Evolutionary conservation across 2,797 vertebrate species (phyloP).

Genomic region (Linurgus olivaceus): DNA sequence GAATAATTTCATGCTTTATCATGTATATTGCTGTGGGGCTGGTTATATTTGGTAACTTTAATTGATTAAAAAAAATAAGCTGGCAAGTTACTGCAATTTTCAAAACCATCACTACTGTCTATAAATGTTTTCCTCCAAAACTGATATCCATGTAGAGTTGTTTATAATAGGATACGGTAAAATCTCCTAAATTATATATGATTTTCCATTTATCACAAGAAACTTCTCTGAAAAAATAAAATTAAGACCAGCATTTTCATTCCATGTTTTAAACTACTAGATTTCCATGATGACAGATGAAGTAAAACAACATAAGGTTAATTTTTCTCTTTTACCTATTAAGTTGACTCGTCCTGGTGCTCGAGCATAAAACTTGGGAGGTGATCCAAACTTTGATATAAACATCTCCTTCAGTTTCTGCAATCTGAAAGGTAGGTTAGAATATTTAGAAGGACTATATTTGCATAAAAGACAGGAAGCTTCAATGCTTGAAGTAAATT

Average conservation of each 20-base stretch:
- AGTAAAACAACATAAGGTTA: background rate
- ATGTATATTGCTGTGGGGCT: background rate
- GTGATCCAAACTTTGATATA: conserved; percentile 84
- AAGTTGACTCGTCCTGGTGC: conserved; percentile 96
- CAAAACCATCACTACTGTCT: background rate
- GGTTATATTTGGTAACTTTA: background rate
- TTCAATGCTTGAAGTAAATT: background rate
- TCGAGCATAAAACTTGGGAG: conserved; percentile 89
- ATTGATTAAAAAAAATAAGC: background rate
- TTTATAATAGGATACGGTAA: background rate
- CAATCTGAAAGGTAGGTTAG: conserved; percentile 79
- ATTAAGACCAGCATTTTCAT: background rate
- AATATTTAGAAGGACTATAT: background rate
- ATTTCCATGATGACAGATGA: background rate
- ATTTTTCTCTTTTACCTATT: conserved; percentile 84
- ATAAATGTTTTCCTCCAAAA: background rate
- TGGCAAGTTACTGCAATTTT: background rate
- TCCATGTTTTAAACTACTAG: background rate
- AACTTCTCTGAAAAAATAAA: background rate
- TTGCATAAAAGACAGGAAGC: background rate
- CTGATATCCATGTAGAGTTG: background rate
- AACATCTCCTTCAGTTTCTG: conserved; percentile 87
- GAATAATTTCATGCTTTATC: background rate
- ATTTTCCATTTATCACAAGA: background rate
- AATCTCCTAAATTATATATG: background rate